Evolutionary conservation across 2,797 vertebrate species (phyloP), one percentile per base, ranked within the genome.

Genomic region (Spea hammondii): DNA sequence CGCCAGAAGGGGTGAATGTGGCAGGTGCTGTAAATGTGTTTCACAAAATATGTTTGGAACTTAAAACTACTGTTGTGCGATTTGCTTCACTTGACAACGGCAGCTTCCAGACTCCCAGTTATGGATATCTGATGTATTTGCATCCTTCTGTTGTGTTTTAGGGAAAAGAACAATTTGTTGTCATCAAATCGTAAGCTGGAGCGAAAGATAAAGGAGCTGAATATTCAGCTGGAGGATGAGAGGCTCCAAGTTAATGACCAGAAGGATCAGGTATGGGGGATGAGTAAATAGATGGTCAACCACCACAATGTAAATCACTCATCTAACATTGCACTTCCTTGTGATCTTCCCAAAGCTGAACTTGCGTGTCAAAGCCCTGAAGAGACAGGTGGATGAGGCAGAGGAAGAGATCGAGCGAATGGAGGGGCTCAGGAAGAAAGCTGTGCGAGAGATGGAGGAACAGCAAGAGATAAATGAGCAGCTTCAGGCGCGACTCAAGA

Each of bases 381-480:
- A 99, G 93, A 88, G 97, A n/a, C 97, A 97, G 86, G 93, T 99
- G 84, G 96, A 98, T 8, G 95, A 97, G 84, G 92, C 97, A 0
- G 97, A 99, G 88, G 95, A 95, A 0, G 96, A 98, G 88, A 91
- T 96, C 1, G 97, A 98, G 85, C 88, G 96, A 6, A 81, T 98
- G 62, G 97, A 98, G 0, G 86, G 89, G 0, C 82, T 94, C 45
- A 91, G 92, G 84, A 96, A 96, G 85, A 99, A 99, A 86, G 92
- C 93, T 0, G 89, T 94, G 83, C 88, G 97, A 59, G 97, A 99
- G 75, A 87, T 95, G 91, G 97, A 98, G 89, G 97, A 98, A 45
- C 95, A 97, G 84, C 90, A 92, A 7, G 97, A 99, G 86, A 90
- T 92, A 73, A 97, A 94, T 4, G 97, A 98, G 6, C 93, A 94